Conservation (phyloP, 2,797 vertebrate species). For the Trichosurus vulpecula region DNA sequence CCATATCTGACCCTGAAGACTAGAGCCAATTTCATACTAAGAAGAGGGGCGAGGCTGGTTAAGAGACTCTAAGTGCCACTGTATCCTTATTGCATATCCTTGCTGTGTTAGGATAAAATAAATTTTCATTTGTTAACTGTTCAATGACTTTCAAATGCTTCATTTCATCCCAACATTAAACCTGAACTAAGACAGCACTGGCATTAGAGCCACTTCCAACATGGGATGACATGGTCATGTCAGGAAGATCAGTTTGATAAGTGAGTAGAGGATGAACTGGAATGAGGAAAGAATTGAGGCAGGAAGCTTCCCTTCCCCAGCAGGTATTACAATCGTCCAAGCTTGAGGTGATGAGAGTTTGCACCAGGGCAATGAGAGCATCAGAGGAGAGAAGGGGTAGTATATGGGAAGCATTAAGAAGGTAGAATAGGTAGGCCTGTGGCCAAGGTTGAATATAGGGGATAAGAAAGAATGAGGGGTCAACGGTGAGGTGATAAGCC, state of each 20-base stretch:
- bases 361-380: neutral
- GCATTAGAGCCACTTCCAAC: neutral
- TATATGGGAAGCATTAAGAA: neutral
- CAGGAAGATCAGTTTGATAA: neutral
- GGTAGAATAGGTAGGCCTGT: neutral
- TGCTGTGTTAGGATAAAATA: neutral
- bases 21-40: neutral
- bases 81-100: neutral
- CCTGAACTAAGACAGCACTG: neutral
- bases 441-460: neutral
- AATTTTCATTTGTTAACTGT: neutral
- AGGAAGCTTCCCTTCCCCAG: neutral
- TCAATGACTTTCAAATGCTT: neutral
- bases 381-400: neutral
- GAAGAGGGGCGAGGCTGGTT: neutral
- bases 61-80: neutral
- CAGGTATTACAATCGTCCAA: neutral
- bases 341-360: neutral
- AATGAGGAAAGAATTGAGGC: neutral
- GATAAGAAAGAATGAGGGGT: neutral
- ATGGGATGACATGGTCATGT: neutral
- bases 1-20: neutral
- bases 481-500: neutral
- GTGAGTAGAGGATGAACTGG: neutral
- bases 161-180: neutral